Percentiles rank a stretch among this genome's conserved stretches.
Conservation (phyloP, 2,888 invertebrate species). For the Caprella mutica region DNA sequence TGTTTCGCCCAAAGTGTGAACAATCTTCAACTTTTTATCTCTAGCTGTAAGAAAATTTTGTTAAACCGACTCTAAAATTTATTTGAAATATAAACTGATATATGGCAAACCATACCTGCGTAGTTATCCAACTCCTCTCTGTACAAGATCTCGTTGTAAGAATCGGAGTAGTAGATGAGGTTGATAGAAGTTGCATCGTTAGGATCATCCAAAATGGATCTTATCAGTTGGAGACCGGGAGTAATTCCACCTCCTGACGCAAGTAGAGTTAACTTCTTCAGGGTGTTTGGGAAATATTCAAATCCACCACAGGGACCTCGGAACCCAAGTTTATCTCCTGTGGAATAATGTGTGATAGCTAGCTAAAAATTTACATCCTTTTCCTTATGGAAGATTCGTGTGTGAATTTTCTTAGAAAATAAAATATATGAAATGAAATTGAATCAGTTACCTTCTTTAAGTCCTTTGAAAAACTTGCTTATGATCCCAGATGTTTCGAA, state of each 20-base stretch:
- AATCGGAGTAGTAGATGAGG: conserved; percentile 30
- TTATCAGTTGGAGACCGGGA: conserved; percentile 33
- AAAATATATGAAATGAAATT: too few relatives aligned
- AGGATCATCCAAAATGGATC: conserved; percentile 20
- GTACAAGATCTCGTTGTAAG: conserved; percentile 29
- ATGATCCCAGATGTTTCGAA: conserved; percentile 26
- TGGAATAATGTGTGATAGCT: too few relatives aligned
- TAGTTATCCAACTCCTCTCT: conserved; percentile 29
- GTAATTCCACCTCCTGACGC: conserved; percentile 34
- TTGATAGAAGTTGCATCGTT: conserved; percentile 24
- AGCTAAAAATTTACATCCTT: too few relatives aligned
- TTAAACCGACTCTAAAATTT: neutral
- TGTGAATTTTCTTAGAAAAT: too few relatives aligned
- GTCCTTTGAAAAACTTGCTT: conserved; percentile 17
- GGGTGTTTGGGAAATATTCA: conserved; percentile 24
- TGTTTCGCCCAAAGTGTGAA: conserved; percentile 27
- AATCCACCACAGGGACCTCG: conserved; percentile 35
- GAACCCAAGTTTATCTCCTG: conserved; percentile 30
- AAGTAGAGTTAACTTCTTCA: conserved; percentile 31
- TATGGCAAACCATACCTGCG: conserved; percentile 12
- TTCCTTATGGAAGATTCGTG: too few relatives aligned
- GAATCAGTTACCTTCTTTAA: conserved; percentile 28
- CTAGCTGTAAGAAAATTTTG: conserved; percentile 9
- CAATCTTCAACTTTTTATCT: conserved; percentile 17
- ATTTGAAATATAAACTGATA: neutral